Conservation (phyloP, 30 jellyfish, hydroid and myxozoan genomes). For the Hydractinia symbiolongicarpus region DNA sequence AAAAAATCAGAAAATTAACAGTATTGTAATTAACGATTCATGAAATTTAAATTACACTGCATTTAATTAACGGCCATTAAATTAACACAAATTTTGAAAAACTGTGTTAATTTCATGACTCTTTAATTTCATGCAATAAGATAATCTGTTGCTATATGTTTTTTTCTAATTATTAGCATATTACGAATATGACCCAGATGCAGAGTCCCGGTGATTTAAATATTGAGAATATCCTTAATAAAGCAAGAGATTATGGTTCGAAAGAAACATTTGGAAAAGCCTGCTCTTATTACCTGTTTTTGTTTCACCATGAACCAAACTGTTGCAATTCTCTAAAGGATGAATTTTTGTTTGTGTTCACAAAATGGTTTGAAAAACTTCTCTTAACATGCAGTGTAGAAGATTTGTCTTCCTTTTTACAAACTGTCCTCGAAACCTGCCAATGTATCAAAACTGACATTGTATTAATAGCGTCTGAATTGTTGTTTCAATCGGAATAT, state of each 20-base stretch:
- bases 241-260: constrained; percentile 5
- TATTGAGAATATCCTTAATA: neutral
- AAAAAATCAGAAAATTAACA: no score
- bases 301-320: neutral
- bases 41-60: no score
- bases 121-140: no score
- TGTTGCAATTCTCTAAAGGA: constrained; percentile 15
- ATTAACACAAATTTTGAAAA: no score
- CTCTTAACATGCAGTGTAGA: constrained; percentile 11
- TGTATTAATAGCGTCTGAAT: constrained; percentile 26
- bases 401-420: constrained; percentile 37
- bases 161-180: no score
- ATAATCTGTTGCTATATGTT: no score
- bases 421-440: constrained; percentile 53
- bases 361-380: constrained; percentile 42
- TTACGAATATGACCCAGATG: no score
- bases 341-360: constrained; percentile 39
- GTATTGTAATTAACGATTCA: no score
- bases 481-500: constrained; percentile 16
- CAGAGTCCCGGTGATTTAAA: neutral
- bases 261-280: constrained; percentile 23
- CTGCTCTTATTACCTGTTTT: constrained; percentile 9
- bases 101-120: no score
- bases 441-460: constrained; percentile 35
- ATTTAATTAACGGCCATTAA: no score